Evolutionary conservation across 2,888 invertebrate species (phyloP).

Genomic region (Uloborus plumipes): DNA sequence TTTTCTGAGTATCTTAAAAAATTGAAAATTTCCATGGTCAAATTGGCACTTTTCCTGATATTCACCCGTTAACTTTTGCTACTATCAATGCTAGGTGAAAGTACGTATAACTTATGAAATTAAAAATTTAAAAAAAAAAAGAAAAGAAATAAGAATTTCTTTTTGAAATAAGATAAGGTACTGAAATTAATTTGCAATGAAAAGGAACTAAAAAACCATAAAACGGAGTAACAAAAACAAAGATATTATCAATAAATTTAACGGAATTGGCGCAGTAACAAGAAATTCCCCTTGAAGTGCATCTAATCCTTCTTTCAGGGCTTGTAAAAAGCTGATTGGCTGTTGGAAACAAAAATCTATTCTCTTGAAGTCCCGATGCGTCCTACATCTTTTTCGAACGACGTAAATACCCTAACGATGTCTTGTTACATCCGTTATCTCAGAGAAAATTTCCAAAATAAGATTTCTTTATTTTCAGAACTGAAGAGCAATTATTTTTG

Average conservation of each 20-base stretch:
- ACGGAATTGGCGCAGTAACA: conserved; percentile 5
- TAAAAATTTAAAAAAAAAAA: no score
- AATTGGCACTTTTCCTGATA: no score
- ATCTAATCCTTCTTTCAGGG: conserved; percentile 18
- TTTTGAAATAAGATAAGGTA: no score
- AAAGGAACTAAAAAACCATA: neutral
- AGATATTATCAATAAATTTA: conserved; percentile 20
- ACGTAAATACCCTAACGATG: conserved; percentile 25
- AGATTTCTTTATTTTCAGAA: neutral
- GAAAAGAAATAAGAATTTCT: no score
- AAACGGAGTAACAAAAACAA: neutral
- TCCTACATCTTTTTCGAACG: neutral
- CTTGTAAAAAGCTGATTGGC: neutral
- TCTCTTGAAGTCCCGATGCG: conserved; percentile 6
- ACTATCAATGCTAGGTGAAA: no score
- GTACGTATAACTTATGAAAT: no score
- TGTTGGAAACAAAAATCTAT: conserved; percentile 12
- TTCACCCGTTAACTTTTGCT: no score
- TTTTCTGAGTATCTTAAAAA: no score
- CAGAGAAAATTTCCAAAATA: conserved; percentile 16
- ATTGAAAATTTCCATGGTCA: no score
- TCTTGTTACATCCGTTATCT: conserved; percentile 19
- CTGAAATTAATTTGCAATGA: neutral
- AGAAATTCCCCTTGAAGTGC: conserved; percentile 18
- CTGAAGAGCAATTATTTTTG: conserved; percentile 40